Conservation (phyloP, 1,140 invertebrate genomes). For the Drosophila sucinea region DNA sequence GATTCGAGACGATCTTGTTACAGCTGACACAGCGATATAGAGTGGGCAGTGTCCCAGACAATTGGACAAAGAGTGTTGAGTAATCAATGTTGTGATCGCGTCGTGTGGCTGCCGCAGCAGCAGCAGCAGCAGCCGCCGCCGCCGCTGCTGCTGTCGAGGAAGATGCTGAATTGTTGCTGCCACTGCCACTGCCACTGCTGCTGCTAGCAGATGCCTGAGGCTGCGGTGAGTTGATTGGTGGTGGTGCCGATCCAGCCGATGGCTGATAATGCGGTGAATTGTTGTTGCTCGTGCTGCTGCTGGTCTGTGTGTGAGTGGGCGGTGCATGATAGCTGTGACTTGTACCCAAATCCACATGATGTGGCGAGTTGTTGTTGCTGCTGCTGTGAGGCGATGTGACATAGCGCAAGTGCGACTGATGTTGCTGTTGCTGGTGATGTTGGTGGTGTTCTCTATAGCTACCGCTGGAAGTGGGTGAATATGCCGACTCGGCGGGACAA, state of each 20-base stretch:
- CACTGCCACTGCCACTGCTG: constrained; percentile 45
- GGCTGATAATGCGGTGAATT: constrained; percentile 58
- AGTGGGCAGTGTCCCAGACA: constrained; percentile 80
- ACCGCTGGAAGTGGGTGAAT: constrained; percentile 42
- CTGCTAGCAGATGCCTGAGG: constrained; percentile 62
- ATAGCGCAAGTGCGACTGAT: too few species aligned
- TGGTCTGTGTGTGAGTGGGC: constrained; percentile 33
- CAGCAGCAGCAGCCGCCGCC: constrained; percentile 53
- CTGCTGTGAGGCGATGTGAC: not conserved
- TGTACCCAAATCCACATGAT: constrained; percentile 32
- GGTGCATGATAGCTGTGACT: constrained; percentile 40
- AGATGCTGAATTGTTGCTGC: constrained; percentile 55
- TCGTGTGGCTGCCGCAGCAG: constrained; percentile 74
- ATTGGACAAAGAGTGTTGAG: constrained; percentile 80
- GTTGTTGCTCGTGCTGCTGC: not conserved
- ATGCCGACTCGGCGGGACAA: constrained; percentile 60
- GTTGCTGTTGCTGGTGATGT: constrained; percentile 39
- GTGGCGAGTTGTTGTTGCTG: constrained; percentile 41
- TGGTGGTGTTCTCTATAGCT: constrained; percentile 26
- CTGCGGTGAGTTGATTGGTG: constrained; percentile 43
- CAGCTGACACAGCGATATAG: constrained; percentile 84
- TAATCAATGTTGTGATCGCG: constrained; percentile 83
- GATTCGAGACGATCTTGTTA: constrained; percentile 89
- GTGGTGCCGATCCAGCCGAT: constrained; percentile 27
- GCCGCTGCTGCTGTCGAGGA: constrained; percentile 33